Evolutionary conservation across 1,140 invertebrate species (phyloP).

Genomic region (Drepana arcuata): DNA sequence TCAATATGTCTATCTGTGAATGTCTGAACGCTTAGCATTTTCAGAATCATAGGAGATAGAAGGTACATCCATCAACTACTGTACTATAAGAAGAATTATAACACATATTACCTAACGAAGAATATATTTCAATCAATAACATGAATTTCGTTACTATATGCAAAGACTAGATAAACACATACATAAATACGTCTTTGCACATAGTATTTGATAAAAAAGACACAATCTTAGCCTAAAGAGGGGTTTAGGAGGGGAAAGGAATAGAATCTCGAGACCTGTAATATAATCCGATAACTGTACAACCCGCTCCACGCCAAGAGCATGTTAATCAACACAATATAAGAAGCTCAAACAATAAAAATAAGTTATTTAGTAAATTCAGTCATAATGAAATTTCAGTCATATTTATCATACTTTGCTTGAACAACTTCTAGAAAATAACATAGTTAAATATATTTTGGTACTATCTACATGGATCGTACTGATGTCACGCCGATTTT

Average conservation of each 20-base stretch:
- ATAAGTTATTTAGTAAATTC: neutral
- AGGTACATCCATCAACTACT: constrained; percentile 14
- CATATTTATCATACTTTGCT: constrained; percentile 2
- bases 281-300: constrained; percentile 13
- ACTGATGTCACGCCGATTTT: too few relatives aligned
- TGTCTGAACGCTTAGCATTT: constrained; percentile 9
- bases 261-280: constrained; percentile 28
- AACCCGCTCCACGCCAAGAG: constrained; percentile 3
- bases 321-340: constrained; percentile 9
- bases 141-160: neutral
- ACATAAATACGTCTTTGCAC: neutral
- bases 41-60: constrained; percentile 12
- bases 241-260: neutral
- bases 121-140: neutral
- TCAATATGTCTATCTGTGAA: constrained; percentile 11
- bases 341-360: constrained; percentile 11
- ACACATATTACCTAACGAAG: constrained; percentile 1
- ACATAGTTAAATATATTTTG: too few relatives aligned
- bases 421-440: too few relatives aligned
- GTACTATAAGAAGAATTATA: constrained; percentile 6
- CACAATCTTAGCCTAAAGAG: constrained; percentile 2
- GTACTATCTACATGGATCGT: too few relatives aligned
- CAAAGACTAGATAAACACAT: neutral
- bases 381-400: neutral
- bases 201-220: constrained; percentile 1